These are phyloP conservation scores for Mormyrops attenuatus DNA, from an alignment of 2,797 vertebrate species.

Conservation along the genomic window DNA sequence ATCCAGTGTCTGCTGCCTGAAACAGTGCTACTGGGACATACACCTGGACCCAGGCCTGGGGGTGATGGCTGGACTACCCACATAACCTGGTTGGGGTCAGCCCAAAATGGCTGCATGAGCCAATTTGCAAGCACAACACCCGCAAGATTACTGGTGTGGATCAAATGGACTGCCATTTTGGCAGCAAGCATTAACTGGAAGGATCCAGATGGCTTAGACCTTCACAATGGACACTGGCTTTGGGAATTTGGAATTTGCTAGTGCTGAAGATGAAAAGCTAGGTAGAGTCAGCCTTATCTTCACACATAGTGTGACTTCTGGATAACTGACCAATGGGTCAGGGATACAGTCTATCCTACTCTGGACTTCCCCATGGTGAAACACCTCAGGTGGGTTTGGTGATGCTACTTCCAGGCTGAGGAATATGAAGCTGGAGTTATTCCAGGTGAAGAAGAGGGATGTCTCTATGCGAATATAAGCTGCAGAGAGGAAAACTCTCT, in stretches of 20 bases:
- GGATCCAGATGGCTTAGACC: neutral
- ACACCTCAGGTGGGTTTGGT: neutral
- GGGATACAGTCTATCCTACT: neutral
- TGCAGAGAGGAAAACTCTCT: neutral
- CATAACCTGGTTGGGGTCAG: neutral
- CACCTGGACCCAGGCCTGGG: neutral
- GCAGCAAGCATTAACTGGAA: neutral
- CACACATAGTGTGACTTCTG: neutral
- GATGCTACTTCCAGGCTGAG: neutral
- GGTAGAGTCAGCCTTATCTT: neutral
- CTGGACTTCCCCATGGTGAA: neutral
- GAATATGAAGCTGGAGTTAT: neutral
- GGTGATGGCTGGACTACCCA: neutral
- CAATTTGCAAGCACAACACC: neutral
- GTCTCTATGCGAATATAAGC: neutral
- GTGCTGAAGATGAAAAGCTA: neutral
- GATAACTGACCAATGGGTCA: neutral
- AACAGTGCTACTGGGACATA: neutral
- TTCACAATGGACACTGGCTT: neutral
- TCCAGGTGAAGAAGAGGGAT: neutral
- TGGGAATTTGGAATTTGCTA: neutral
- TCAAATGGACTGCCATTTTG: neutral
- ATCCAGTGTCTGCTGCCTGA: neutral
- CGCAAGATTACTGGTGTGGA: neutral
- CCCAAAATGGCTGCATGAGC: neutral